phyloP scores from a whole-genome alignment of 2,888 invertebrate species.

The Thecocarcelia acutangulata region DNA sequence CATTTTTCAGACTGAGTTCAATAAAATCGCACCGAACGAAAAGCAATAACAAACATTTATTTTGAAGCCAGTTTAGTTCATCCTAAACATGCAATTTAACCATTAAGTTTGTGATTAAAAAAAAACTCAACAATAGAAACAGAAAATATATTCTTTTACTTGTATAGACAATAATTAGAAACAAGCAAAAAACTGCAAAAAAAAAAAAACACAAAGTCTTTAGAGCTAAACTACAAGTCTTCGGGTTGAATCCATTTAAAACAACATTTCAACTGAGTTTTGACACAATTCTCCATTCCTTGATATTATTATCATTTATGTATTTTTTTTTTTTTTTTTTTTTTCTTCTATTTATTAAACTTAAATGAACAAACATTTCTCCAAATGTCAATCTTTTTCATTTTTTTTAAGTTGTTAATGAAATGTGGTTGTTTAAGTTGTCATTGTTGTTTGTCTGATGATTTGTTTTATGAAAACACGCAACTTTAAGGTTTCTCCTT shows the following conservation, averaged over 20 bases:
- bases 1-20: slow-evolving; percentile 1
- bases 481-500: slow-evolving; percentile 43
- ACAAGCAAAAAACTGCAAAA: not conserved
- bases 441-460: slow-evolving; percentile 19
- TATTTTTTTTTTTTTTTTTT: too few relatives aligned
- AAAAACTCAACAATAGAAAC: not conserved
- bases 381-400: slow-evolving; percentile 52
- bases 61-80: slow-evolving; percentile 18
- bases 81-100: slow-evolving; percentile 49
- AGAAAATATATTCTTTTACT: slow-evolving; percentile 10
- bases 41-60: not conserved
- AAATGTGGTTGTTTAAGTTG: slow-evolving; percentile 32
- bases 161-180: slow-evolving; percentile 30
- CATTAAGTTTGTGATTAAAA: slow-evolving; percentile 38
- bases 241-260: slow-evolving; percentile 16
- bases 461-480: slow-evolving; percentile 65
- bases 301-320: slow-evolving; percentile 8
- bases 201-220: slow-evolving; percentile 1
- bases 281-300: slow-evolving; percentile 27
- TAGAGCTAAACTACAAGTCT: not conserved
- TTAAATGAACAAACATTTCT: slow-evolving; percentile 1
- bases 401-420: slow-evolving; percentile 23
- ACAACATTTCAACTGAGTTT: slow-evolving; percentile 31
- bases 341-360: not conserved
- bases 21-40: slow-evolving; percentile 27